Base-by-base conservation (phyloP, 2,888 invertebrate species). In the Altica lythri region DNA sequence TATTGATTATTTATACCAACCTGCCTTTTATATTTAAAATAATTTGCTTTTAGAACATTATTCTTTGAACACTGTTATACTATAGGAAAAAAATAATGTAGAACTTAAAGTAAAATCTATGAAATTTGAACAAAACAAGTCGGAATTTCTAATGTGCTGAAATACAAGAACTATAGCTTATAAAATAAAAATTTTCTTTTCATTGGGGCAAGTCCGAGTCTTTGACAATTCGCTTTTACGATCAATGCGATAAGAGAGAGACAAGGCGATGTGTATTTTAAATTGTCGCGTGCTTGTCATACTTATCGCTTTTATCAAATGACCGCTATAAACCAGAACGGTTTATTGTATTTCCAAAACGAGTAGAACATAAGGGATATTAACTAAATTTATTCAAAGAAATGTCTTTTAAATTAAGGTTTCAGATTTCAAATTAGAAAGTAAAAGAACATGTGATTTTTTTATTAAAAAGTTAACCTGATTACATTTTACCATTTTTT, bases 251-350 rank as follows among this genome's bases (percentile, higher is more conserved):
- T 43, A 59, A n/a, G 57, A 53, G 54, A 54, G 58, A 64, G 58
- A 61, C 47, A 58, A 34, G 60, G 56, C 58, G 55, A 57, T 55
- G 55, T 66, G 65, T 65, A 64, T 65, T 66, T 62, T 63, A 68
- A 67, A 69, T 66, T 62, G 67, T 72, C 65, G 72, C 72, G 72
- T 72, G 72, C 61, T 64, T 63, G 65, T 67, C 67, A 64, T 64
- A 67, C 68, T 72, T 72, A 72, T 70, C 70, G 64, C 69, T 65
- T 68, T 69, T 70, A 72, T 72, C 70, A 70, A 72, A 70, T 70
- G 71, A 68, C 71, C 68, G 69, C 70, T 64, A 70, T 71, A 69
- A 72, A 71, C 60, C 67, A 64, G 68, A 66, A 65, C 67, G 67
- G 66, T 72, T 72, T 70, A 71, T 71, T 71, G 62, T 65, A 37